Evolutionary conservation across 2,113 vertebrate genomes (phyloP).

Genomic region (Cyprinodon brontotheroides): DNA sequence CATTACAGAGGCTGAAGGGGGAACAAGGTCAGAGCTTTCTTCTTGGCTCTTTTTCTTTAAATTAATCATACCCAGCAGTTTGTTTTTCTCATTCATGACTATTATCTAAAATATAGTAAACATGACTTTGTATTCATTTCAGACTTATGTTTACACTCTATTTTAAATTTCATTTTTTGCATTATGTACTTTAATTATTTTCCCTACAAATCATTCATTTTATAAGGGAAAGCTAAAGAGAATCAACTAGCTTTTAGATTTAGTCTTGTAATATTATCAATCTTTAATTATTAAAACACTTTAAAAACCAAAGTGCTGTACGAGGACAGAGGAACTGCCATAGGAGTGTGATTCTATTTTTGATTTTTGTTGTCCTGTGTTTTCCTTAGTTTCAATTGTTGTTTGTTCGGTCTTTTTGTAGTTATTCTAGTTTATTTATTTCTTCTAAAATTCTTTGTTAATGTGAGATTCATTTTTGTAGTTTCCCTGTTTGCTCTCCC

Average conservation of each 20-base stretch:
- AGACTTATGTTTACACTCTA: not conserved
- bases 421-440: too few species aligned
- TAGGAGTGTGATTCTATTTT: too few species aligned
- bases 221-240: not conserved
- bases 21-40: slow-evolving; percentile 51
- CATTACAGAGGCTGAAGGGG: slow-evolving; percentile 38
- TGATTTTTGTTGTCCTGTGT: too few species aligned
- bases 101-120: not conserved
- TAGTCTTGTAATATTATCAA: too few species aligned
- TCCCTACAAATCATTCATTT: not conserved
- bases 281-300: too few species aligned
- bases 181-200: not conserved
- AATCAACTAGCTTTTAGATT: not conserved
- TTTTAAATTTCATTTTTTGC: not conserved
- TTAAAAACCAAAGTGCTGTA: too few species aligned
- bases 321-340: too few species aligned
- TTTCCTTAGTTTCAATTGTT: too few species aligned
- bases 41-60: slow-evolving; percentile 9
- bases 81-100: not conserved
- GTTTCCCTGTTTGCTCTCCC: too few species aligned
- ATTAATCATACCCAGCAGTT: not conserved
- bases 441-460: too few species aligned
- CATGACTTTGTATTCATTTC: not conserved
- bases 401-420: too few species aligned
- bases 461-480: too few species aligned